Conservation (phyloP, 64 coral and sea anemone genomes). For the Porites australiensis region DNA sequence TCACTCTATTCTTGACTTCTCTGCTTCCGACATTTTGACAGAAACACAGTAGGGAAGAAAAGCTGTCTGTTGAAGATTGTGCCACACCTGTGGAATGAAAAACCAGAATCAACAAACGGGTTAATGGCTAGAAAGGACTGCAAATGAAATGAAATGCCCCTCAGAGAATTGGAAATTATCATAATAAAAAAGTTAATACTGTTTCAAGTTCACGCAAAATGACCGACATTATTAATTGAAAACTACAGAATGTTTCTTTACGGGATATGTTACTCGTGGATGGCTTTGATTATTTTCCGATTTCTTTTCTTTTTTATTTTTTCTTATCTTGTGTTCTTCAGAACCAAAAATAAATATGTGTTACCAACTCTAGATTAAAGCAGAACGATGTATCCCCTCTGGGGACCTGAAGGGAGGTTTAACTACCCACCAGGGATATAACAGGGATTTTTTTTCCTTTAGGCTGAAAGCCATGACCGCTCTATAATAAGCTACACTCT, state of each 20-base stretch:
- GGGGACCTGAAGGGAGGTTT: neutral
- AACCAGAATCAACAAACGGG: neutral
- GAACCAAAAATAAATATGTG: too few relatives aligned
- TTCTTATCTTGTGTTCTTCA: too few relatives aligned
- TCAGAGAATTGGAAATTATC: too few relatives aligned
- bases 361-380: neutral
- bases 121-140: too few relatives aligned
- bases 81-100: conserved; percentile 79
- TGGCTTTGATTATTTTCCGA: too few relatives aligned
- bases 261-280: too few relatives aligned
- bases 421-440: neutral
- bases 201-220: too few relatives aligned
- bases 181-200: too few relatives aligned
- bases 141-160: too few relatives aligned
- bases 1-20: conserved; percentile 88
- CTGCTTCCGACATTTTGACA: conserved; percentile 51
- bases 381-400: neutral
- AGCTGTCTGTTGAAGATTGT: conserved; percentile 91
- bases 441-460: neutral
- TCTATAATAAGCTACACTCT: neutral
- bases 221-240: too few relatives aligned
- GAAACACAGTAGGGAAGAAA: conserved; percentile 88
- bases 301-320: too few relatives aligned
- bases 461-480: conserved; percentile 2
- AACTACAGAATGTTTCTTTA: too few relatives aligned